Evolutionary conservation across 1,140 invertebrate species (phyloP).

Genomic region (Hyposmocoma kahamanoa): DNA sequence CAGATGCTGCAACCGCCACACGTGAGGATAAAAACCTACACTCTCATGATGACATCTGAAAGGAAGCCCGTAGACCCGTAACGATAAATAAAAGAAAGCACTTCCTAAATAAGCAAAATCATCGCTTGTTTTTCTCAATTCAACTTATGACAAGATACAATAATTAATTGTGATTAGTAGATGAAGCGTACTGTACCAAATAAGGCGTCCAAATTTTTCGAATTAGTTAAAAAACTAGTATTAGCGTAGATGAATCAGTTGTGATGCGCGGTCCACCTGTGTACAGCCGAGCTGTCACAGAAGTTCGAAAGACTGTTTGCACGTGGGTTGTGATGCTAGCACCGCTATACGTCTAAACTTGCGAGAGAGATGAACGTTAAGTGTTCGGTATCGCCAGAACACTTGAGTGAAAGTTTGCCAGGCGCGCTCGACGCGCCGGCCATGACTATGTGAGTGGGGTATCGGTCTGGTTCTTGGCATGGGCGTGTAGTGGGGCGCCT

Average conservation of each 20-base stretch:
- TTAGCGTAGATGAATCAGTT: constrained; percentile 10
- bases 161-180: constrained; percentile 66
- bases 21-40: constrained; percentile 15
- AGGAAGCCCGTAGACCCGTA: constrained; percentile 4
- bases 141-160: constrained; percentile 66
- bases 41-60: constrained; percentile 10
- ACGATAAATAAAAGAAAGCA: constrained; percentile 5
- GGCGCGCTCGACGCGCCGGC: constrained; percentile 1
- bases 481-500: constrained; percentile 23
- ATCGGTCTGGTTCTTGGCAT: not conserved
- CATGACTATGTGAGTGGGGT: constrained; percentile 15
- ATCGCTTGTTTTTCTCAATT: constrained; percentile 24
- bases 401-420: constrained; percentile 10
- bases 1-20: constrained; percentile 12
- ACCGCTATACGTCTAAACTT: not conserved
- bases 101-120: constrained; percentile 11
- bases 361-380: constrained; percentile 17
- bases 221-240: constrained; percentile 44
- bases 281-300: constrained; percentile 15
- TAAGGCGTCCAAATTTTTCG: constrained; percentile 65
- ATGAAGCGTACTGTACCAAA: constrained; percentile 47
- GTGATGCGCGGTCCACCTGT: constrained; percentile 17
- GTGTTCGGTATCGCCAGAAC: constrained; percentile 13
- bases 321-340: constrained; percentile 22
- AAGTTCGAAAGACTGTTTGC: constrained; percentile 9